Conservation (phyloP, 2,888 invertebrate genomes). For the Stegophylla sp. region DNA sequence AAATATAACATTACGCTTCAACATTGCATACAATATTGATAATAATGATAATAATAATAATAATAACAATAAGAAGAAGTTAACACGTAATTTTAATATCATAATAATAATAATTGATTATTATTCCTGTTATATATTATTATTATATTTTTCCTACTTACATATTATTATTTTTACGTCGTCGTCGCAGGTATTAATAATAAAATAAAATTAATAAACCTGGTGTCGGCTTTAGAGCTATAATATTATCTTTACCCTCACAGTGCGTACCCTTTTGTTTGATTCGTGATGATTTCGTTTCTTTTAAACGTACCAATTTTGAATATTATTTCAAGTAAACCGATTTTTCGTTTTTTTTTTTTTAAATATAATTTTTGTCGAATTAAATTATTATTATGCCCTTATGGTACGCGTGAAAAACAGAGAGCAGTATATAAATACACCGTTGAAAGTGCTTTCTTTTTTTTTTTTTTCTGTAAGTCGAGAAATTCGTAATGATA, state of each 20-base stretch:
- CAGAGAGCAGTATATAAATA: constrained; percentile 38
- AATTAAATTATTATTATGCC: too few species aligned
- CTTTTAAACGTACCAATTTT: constrained; percentile 31
- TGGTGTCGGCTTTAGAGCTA: constrained; percentile 38
- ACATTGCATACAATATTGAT: constrained; percentile 22
- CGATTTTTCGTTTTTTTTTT: too few species aligned
- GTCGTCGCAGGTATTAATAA: constrained; percentile 49
- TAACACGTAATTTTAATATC: not conserved
- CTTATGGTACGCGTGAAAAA: constrained; percentile 31
- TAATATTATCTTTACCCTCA: constrained; percentile 49
- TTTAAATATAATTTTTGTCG: too few species aligned
- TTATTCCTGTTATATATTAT: constrained; percentile 26
- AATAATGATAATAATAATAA: constrained; percentile 20
- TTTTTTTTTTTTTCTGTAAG: too few species aligned
- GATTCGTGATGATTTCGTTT: constrained; percentile 21
- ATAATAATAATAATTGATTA: constrained; percentile 19
- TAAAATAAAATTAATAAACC: constrained; percentile 19
- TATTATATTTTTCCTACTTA: constrained; percentile 19
- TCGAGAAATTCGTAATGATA: constrained; percentile 55
- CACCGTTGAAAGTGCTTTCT: constrained; percentile 37
- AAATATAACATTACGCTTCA: constrained; percentile 35
- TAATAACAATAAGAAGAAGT: constrained; percentile 1
- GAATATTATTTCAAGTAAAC: constrained; percentile 11
- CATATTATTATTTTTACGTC: too few species aligned
- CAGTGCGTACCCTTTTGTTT: constrained; percentile 53